phyloP scores from a whole-genome alignment of 2,113 vertebrate species.

The Rhinogobius similis region DNA sequence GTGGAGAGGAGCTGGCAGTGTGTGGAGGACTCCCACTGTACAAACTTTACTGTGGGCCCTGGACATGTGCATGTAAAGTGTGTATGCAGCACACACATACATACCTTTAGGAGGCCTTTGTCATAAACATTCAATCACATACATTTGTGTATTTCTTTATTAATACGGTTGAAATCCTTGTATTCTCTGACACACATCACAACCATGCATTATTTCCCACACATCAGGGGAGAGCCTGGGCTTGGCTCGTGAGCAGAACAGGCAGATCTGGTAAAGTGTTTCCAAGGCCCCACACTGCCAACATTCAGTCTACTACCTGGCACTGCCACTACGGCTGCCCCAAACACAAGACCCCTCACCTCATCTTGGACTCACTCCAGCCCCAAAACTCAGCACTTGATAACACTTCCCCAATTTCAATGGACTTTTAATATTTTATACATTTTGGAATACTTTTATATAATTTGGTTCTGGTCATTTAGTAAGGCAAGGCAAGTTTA shows the following conservation, averaged over 20 bases:
- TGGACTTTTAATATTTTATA: neutral
- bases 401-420: too few species aligned
- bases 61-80: neutral
- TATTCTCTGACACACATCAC: too few species aligned
- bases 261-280: neutral
- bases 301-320: neutral
- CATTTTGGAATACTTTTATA: too few species aligned
- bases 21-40: conserved; percentile 56
- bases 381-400: neutral
- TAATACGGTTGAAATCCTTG: neutral
- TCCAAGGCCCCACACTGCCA: neutral
- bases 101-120: too few species aligned
- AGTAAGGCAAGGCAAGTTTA: too few species aligned
- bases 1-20: conserved; percentile 71
- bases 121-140: too few species aligned
- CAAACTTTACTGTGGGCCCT: conserved; percentile 58
- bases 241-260: neutral
- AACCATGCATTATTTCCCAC: neutral
- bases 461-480: too few species aligned
- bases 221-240: neutral
- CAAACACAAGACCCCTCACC: neutral
- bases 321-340: neutral
- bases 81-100: neutral
- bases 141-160: too few species aligned
- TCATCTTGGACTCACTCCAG: neutral